Conservation (phyloP, 2,888 invertebrate species). For the Anodontia alba region DNA sequence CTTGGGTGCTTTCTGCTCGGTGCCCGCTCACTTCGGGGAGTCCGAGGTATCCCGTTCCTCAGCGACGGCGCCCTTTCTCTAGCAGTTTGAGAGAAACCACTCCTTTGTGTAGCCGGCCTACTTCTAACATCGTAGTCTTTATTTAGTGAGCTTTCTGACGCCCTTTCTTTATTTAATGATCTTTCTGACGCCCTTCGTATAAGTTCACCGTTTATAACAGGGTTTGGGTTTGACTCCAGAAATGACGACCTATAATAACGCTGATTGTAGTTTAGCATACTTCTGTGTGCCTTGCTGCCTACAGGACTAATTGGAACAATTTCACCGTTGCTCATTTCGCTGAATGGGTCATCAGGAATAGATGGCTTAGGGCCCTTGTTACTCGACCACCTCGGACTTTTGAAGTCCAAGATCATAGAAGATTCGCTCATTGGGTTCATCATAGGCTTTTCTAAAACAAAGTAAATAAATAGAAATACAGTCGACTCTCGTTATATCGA, state of each 20-base stretch:
- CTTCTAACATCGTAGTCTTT: background rate
- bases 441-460: constrained; percentile 5
- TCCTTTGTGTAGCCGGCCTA: background rate
- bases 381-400: constrained; percentile 23
- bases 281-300: constrained; percentile 30
- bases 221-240: background rate
- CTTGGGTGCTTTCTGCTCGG: background rate
- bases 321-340: constrained; percentile 49
- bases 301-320: constrained; percentile 37
- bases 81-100: background rate
- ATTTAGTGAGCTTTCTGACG: background rate
- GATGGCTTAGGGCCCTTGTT: background rate
- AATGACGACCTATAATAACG: constrained; percentile 17
- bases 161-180: background rate
- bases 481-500: no score
- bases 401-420: constrained; percentile 42
- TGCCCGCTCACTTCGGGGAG: constrained; percentile 7
- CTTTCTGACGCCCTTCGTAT: background rate
- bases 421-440: constrained; percentile 42
- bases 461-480: no score
- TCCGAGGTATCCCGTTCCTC: background rate
- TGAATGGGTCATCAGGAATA: constrained; percentile 39
- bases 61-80: background rate
- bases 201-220: background rate
- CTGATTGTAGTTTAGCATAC: constrained; percentile 19